Conservation (phyloP, 2,888 invertebrate genomes). For the Rutpela maculata region DNA sequence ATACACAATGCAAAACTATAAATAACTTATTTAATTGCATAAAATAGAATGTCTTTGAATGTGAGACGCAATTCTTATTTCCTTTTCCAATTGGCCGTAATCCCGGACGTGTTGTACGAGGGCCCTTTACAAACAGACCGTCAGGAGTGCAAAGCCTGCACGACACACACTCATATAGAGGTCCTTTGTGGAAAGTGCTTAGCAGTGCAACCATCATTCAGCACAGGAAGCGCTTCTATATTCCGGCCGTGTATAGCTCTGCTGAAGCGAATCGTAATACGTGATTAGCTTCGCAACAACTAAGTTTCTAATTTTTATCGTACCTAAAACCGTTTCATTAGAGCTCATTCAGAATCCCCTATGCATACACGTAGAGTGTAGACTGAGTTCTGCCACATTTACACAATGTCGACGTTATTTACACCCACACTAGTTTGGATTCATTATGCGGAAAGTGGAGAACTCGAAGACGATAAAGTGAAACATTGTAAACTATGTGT, state of each 20-base stretch:
- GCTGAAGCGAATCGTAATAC: slow-evolving; percentile 55
- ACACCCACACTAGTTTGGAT: background rate
- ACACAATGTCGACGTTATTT: background rate
- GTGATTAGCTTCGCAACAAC: slow-evolving; percentile 56
- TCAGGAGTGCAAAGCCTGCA: slow-evolving; percentile 38
- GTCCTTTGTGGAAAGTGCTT: slow-evolving; percentile 53
- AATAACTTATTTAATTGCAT: slow-evolving; percentile 25
- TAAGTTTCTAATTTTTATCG: slow-evolving; percentile 44
- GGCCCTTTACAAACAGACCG: slow-evolving; percentile 50
- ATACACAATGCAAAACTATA: slow-evolving; percentile 13
- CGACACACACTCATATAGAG: slow-evolving; percentile 30
- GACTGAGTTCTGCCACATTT: background rate
- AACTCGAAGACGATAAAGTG: background rate
- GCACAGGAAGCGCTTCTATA: slow-evolving; percentile 54
- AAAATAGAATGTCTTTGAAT: slow-evolving; percentile 15
- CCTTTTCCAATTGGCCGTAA: slow-evolving; percentile 54
- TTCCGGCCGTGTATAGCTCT: slow-evolving; percentile 53
- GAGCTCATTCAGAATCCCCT: background rate
- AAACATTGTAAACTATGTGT: background rate
- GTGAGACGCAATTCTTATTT: slow-evolving; percentile 47
- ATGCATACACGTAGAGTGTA: background rate
- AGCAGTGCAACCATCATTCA: slow-evolving; percentile 52
- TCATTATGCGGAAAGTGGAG: background rate
- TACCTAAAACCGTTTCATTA: slow-evolving; percentile 31
- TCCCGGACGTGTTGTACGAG: slow-evolving; percentile 54